phyloP scores from a whole-genome alignment of 2,113 vertebrate genomes.

The Ranitomeya imitator region DNA sequence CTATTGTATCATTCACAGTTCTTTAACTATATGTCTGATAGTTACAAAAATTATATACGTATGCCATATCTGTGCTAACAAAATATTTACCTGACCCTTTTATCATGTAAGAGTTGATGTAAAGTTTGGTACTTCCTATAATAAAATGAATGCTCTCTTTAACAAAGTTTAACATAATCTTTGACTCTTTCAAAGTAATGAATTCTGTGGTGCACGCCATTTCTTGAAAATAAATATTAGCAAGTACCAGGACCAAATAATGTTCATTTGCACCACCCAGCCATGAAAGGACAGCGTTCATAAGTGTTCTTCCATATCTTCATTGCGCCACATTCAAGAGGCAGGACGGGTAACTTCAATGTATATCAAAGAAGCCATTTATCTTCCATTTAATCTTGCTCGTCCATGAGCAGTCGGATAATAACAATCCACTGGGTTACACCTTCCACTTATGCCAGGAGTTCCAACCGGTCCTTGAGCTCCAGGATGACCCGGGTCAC shows the following conservation, averaged over 20 bases:
- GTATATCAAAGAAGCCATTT: constrained; percentile 49
- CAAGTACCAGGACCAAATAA: background rate
- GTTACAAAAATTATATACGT: constrained; percentile 4
- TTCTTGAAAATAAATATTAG: background rate
- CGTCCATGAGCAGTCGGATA: constrained; percentile 69
- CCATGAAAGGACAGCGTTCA: constrained; percentile 48
- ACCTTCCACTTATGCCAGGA: constrained; percentile 81
- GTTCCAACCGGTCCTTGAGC: constrained; percentile 78
- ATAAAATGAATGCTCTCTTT: too few species aligned
- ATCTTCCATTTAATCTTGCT: constrained; percentile 67
- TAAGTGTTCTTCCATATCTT: constrained; percentile 60
- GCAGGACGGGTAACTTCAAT: constrained; percentile 54
- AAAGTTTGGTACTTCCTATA: background rate
- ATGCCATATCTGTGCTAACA: background rate
- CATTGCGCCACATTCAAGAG: constrained; percentile 53
- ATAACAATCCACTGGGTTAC: constrained; percentile 83
- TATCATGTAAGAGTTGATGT: constrained; percentile 3
- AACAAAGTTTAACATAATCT: background rate
- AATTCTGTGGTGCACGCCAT: background rate
- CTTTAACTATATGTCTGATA: background rate
- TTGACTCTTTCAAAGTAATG: background rate
- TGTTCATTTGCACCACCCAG: constrained; percentile 23
- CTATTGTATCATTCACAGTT: background rate
- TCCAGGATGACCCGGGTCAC: constrained; percentile 72
- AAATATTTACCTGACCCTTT: background rate